Evolutionary conservation across 2,797 vertebrate species (phyloP), one percentile per base, ranked within the genome.

Genomic region (Pseudochaenichthys georgianus): DNA sequence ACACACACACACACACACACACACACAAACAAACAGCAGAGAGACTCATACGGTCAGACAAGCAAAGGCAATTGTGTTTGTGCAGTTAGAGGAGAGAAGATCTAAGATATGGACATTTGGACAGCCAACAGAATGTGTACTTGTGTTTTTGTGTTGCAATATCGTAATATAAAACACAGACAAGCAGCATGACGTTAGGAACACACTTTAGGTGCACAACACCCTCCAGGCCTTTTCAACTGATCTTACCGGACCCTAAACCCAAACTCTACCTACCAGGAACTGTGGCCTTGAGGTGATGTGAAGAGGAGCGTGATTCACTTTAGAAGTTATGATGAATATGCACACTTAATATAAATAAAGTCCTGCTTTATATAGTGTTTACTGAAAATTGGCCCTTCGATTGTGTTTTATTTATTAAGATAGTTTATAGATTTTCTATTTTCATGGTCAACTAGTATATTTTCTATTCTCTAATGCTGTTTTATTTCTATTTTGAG

Each of bases 61-160:
- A 61, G 63, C 51, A 81, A 65, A 76, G 60, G 19, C 68, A 75
- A 83, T 64, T 77, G 70, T 80, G 62, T 70, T 61, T 43, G 50
- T 71, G 66, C 45, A 80, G 46, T 52, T n/a, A 82, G 81, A 81
- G 75, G 70, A 75, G 70, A 80, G 42, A 77, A 67, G 71, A 88
- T 86, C 86, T 88, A 80, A 85, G 86, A 89, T 75, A 85, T 78
- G 81, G 64, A 81, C 80, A 87, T 83, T 16, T 79, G 46, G 51
- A 53, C 73, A 80, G 58, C 51, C 9, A 64, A 54, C 64, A 82
- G 51, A 70, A 70, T 73, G 34, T 45, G 52, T 15, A 43, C 5
- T 51, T 67, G 54, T 58, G 59, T 50, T 41, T 58, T 53, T 63
- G 62, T 70, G 47, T 70, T 23, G 53, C 13, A 21, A 19, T 69